Evolutionary conservation across 2,113 vertebrate species (phyloP).

Genomic region (Dermatemys mawii): DNA sequence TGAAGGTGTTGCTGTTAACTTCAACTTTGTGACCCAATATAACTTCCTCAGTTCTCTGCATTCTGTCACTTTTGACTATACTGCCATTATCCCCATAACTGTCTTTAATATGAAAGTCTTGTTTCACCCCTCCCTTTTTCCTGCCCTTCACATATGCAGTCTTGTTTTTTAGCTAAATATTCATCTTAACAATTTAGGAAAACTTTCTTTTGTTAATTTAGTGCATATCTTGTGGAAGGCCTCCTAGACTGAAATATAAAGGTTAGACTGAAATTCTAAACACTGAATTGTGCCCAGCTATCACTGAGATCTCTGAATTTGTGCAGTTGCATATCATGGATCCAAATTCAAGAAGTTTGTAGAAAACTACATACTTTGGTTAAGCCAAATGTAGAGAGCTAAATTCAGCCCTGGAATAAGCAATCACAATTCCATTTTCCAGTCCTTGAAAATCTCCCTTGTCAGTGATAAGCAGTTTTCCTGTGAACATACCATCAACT

Average conservation of each 20-base stretch:
- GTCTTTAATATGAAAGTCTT: not conserved
- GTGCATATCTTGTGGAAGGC: not conserved
- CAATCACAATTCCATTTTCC: not conserved
- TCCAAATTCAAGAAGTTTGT: not conserved
- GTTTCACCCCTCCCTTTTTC: rapidly evolving
- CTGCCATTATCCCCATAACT: not conserved
- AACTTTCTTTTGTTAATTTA: not conserved
- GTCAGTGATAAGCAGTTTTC: not conserved
- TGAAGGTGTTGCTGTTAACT: not conserved
- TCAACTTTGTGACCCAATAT: not conserved
- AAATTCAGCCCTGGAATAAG: not conserved
- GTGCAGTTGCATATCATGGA: not conserved
- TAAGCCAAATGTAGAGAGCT: not conserved
- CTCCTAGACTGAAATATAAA: not conserved
- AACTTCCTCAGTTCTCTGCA: not conserved
- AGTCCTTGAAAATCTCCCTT: not conserved
- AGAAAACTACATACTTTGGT: not conserved
- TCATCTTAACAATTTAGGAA: not conserved
- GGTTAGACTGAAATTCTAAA: not conserved
- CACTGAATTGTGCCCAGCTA: not conserved
- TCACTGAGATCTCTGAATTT: not conserved
- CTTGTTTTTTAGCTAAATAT: not conserved
- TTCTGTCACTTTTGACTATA: not conserved
- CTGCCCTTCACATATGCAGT: not conserved
- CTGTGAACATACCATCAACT: not conserved